These are phyloP conservation scores for Hirudo medicinalis DNA, from an alignment of 1,140 invertebrate species.

Conservation along the genomic window DNA sequence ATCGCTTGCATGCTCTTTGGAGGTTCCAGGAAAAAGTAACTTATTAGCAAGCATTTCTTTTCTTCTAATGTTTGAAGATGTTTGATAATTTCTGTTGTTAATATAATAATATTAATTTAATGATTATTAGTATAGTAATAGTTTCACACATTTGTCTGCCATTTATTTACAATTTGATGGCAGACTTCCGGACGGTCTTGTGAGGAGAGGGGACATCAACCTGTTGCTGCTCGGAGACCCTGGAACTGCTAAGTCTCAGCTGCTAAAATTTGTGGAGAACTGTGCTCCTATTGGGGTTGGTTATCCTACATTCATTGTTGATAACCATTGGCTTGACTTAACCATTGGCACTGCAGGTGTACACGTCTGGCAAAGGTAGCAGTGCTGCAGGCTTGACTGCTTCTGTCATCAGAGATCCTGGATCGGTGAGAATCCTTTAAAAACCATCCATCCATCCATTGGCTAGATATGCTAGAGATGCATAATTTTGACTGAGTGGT, in stretches of 20 bases:
- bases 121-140: no score
- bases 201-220: conserved; percentile 90
- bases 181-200: conserved; percentile 83
- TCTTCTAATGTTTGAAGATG: no score
- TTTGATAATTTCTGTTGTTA: no score
- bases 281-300: conserved; percentile 75
- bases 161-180: not conserved
- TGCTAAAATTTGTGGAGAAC: conserved; percentile 92
- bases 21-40: conserved; percentile 51
- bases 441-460: no score
- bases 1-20: conserved; percentile 91
- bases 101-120: no score
- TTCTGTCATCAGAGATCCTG: conserved; percentile 84
- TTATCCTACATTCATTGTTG: not conserved
- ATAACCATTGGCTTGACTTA: not conserved
- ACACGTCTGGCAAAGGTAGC: conserved; percentile 96
- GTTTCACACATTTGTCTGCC: no score
- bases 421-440: conserved; percentile 51
- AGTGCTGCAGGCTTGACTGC: conserved; percentile 97
- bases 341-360: conserved; percentile 46
- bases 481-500: conserved; percentile 27
- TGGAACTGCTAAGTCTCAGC: conserved; percentile 94
- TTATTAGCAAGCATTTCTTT: no score
- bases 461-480: no score
- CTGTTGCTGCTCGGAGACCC: conserved; percentile 90